Base-by-base conservation (phyloP, 1,140 invertebrate species). In the Bombyx mandarina region DNA sequence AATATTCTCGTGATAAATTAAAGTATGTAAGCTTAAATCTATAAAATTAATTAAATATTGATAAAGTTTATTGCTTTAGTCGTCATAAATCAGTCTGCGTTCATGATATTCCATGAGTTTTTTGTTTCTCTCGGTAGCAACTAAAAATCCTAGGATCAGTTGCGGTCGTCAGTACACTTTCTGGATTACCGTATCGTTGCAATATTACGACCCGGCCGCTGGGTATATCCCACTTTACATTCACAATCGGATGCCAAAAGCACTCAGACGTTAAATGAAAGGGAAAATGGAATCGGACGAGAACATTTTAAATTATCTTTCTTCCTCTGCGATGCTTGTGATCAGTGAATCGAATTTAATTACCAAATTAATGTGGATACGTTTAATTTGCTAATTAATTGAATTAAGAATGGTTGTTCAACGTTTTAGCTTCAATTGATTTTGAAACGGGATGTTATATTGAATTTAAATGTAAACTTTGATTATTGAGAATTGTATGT, bases 191-290 rank as follows among this genome's bases (percentile, higher is more conserved):
- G 26, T 49, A 56, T 56, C 43, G 45, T 10, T 43, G 60, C 57
- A 62, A 62, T 65, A 65, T 65, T 52, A 58, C 50, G 55, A 44
- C 56, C 45, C 57, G 59, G 46, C 47, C 56, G 55, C 42, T 59
- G 12, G 57, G 12, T 52, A 56, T 58, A 61, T 58, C 53, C 57
- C 50, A 58, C 45, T 43, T 18, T 54, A 52, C 53, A 12, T 55
- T 52, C 53, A 56, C 57, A 51, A 45, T 47, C 57, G 57, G 54
- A 58, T 62, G 54, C 57, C 57, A 59, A 52, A 54, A 51, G 50
- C 63, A 26, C 45, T 60, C 51, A 43, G 12, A 45, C 54, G 59
- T 59, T 57, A 62, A 65, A 65, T 65, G 52, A 65, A 61, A 54
- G 56, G 57, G 47, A 44, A n/a, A 8, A 61, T 42, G 46, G 57